Percentiles rank a stretch among this genome's conserved stretches.
These are phyloP conservation scores for Bombus terrestris DNA, from an alignment of 1,140 invertebrate genomes.

Conservation along the genomic window DNA sequence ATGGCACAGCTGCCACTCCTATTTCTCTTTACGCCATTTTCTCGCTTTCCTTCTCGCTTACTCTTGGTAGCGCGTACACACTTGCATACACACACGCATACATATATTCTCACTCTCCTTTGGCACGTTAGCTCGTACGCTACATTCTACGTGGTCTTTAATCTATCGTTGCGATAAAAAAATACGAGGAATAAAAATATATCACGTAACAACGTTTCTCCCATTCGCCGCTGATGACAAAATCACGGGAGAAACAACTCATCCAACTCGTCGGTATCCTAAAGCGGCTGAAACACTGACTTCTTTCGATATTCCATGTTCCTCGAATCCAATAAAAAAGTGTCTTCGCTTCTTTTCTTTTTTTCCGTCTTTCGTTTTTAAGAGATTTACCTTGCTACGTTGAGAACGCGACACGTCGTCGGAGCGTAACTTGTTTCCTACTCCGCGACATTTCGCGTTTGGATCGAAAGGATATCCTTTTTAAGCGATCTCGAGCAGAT, in stretches of 20 bases:
- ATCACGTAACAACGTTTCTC: conserved; percentile 67
- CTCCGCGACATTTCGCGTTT: not conserved
- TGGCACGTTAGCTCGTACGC: conserved; percentile 67
- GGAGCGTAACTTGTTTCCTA: not conserved
- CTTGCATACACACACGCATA: not conserved
- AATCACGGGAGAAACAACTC: conserved; percentile 17
- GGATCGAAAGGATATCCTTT: not conserved
- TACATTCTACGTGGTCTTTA: conserved; percentile 56
- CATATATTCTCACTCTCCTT: conserved; percentile 49
- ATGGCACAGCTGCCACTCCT: conserved; percentile 10
- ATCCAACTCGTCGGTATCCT: not conserved
- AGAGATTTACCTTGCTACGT: not conserved
- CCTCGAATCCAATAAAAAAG: too few relatives aligned
- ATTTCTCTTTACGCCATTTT: not conserved
- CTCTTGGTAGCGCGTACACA: not conserved
- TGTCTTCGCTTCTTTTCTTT: not conserved
- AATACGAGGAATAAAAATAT: conserved; percentile 72
- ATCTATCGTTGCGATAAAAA: conserved; percentile 68
- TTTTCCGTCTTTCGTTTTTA: not conserved
- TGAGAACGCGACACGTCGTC: not conserved
- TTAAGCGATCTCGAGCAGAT: not conserved
- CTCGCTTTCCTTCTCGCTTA: conserved; percentile 11
- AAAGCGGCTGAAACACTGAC: not conserved
- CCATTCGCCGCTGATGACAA: not conserved
- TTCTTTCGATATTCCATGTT: not conserved